Evolutionary conservation across 2,888 invertebrate species (phyloP), one percentile per base, ranked within the genome.

Genomic region (Stenotaenia linearis): DNA sequence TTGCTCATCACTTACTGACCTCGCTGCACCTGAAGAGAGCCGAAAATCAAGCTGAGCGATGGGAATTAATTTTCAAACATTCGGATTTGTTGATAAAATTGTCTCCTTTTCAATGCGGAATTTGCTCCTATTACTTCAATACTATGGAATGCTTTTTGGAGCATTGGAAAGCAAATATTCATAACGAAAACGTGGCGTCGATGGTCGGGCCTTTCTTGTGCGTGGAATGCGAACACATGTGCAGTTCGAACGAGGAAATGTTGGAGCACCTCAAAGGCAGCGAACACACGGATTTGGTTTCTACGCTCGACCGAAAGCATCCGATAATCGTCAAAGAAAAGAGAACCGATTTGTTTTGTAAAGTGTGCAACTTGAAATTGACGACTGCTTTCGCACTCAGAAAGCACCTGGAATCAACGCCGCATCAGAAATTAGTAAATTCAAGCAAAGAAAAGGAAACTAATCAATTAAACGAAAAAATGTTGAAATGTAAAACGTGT

Each of bases 101-200:
- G 83, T 91, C 93, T 75, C 95, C 94, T 0, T 96, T 92, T 84
- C 95, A 95, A 86, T 96, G 96, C 85, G 90, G 90, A 61, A 89
- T 92, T 15, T 96, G 96, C 85, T 90, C 90, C 80, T 96, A 93
- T 86, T 96, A 93, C 85, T 92, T 93, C 83, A 94, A 95, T 85
- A 81, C 81, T 61, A 81, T 92, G 91, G 84, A 89, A 90, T 81
- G 89, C 90, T 78, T 90, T 89, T 79, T 93, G 92, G 88, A 88
- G 37, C 94, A 95, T 84, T 94, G 93, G 93, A 88, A 88, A 80
- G 92, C 93, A 4, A 86, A 88, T 0, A 88, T 10, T 2, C 78
- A 78, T 28, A 28, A 15, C 0, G 50, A 21, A 28, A 56, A 30
- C 21, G 50, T 56, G 9, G 15, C 23, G 28, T 21, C 25, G 9